Evolutionary conservation across 2,797 vertebrate species (phyloP).

Genomic region (Limosa lapponica): DNA sequence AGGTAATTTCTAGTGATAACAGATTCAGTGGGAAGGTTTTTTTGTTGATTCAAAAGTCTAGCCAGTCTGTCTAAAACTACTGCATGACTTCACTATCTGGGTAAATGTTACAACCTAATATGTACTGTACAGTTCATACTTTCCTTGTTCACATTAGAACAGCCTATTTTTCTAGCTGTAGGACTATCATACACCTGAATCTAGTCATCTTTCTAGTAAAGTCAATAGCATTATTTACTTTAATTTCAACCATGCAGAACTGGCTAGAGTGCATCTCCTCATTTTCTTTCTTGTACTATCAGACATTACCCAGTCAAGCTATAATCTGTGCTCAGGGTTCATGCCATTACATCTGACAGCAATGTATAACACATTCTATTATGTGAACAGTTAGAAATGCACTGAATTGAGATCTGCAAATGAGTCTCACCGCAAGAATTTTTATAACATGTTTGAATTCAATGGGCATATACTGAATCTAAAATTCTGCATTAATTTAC

Average conservation of each 20-base stretch:
- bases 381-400: neutral
- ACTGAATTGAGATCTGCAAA: neutral
- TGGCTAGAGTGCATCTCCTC: neutral
- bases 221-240: neutral
- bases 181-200: neutral
- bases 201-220: neutral
- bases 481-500: slow-evolving; percentile 8
- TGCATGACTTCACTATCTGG: neutral
- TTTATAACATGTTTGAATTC: neutral
- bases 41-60: neutral
- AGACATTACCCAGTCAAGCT: neutral
- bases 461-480: neutral
- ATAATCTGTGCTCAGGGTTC: neutral
- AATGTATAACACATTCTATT: neutral
- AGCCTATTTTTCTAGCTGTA: neutral
- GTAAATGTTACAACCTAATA: neutral
- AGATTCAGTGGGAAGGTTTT: neutral
- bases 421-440: neutral
- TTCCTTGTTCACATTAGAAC: neutral
- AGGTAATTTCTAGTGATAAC: neutral
- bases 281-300: neutral
- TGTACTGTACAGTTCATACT: neutral
- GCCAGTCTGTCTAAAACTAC: neutral
- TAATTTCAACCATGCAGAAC: neutral
- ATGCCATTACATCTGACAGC: neutral